phyloP scores from a whole-genome alignment of 1,140 invertebrate species.

The Halictus rubicundus region DNA sequence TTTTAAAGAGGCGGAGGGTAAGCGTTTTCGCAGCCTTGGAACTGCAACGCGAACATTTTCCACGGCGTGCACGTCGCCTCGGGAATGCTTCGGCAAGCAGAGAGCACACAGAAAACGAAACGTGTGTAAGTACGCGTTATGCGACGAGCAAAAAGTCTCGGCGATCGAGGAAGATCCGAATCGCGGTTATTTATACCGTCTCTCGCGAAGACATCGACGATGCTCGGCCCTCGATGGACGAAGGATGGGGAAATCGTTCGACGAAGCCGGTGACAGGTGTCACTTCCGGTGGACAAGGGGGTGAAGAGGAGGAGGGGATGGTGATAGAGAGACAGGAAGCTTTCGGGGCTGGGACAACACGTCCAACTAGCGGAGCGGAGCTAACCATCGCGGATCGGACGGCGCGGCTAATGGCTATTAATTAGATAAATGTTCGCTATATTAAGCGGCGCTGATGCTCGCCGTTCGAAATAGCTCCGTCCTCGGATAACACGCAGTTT shows the following conservation, averaged over 20 bases:
- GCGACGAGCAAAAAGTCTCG: background rate
- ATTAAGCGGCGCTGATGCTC: conserved; percentile 63
- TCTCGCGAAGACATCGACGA: too few species aligned
- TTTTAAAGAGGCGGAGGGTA: too few species aligned
- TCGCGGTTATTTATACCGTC: background rate
- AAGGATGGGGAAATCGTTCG: conserved; percentile 17
- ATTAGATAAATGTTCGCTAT: conserved; percentile 72
- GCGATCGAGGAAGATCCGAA: background rate
- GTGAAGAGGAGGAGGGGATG: background rate
- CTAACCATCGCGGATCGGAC: conserved; percentile 48
- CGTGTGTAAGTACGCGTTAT: background rate
- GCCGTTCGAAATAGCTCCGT: conserved; percentile 65
- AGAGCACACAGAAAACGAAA: too few species aligned
- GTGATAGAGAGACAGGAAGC: conserved; percentile 27
- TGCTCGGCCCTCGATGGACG: background rate
- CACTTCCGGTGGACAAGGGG: background rate
- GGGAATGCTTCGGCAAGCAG: background rate
- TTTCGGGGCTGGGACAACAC: conserved; percentile 30
- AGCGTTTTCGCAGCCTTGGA: background rate
- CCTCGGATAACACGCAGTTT: conserved; percentile 58
- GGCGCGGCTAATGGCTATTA: conserved; percentile 71
- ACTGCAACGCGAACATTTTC: background rate
- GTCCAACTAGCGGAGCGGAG: conserved; percentile 12
- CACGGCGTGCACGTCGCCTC: background rate
- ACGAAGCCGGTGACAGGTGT: conserved; percentile 41